Evolutionary conservation across 1,140 invertebrate species (phyloP), one percentile per base, ranked within the genome.

Genomic region (Drosophila cardini): DNA sequence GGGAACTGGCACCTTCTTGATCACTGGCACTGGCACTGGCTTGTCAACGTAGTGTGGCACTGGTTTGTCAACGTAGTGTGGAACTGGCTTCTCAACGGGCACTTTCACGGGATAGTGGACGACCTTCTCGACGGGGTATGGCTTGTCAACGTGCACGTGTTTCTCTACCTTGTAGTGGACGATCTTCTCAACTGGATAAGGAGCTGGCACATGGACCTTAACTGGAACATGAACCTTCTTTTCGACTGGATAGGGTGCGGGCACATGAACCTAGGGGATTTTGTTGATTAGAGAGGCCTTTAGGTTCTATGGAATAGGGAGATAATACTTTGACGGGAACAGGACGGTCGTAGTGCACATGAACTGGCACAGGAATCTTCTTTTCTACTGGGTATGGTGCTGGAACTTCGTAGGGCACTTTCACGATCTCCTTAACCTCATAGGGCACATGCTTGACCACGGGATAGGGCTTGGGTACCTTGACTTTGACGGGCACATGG

Each of bases 21-120:
- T 94, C 16, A 95, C 94, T 63, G 94, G 94, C 76, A 94, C 94
- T 18, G 94, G 93, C 61, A 95, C 93, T 42, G 92, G 91, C 75
- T 95, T 95, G 75, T 94, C 94, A 9, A 95, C 94, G 76, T 94
- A 94, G 82, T 95, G 95, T 9, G 94, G 94, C 58, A 95, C 93
- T 63, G 93, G 94, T 72, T 94, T 94, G 78, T 94, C 94, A 0
- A 95, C 93, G 69, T 95, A 94, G 55, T 95, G 94, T 2, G 95
- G 94, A 10, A 94, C 93, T 45, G 94, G 94, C 72, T 93, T 93
- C 46, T 95, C 95, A 34, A 95, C 94, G 2, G 92, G 95, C 26
- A 96, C 95, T 83, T 96, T 95, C 4, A 96, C 95, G 53, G 95
- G 94, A 83, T 95, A 95, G 67, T 95, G 96, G 15, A 96, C 94